Base-by-base conservation (phyloP, 2,113 vertebrate species). In the Etheostoma cragini region DNA sequence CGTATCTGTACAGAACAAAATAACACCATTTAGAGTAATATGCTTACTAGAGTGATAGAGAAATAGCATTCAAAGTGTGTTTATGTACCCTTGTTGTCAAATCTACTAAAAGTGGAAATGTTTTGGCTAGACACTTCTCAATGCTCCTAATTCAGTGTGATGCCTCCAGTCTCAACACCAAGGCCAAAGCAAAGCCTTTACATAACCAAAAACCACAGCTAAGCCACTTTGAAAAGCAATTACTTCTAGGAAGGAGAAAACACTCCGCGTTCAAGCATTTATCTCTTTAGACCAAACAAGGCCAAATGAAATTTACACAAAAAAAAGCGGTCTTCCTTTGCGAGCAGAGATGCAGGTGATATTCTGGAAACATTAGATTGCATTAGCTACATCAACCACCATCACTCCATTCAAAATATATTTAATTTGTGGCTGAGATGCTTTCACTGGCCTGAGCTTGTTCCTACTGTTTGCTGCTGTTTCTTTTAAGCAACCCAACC, bases 171-270 rank as follows among this genome's bases (percentile, higher is more conserved):
- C 17, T 72, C 24, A 49, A 82, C 76, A 53, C 19, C 56, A n/a
- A 80, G 78, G 84, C 78, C 77, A 60, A 73, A 78, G 49, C 21
- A 56, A 78, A 85, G 13, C 81, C 61, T 73, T 90, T 92, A 90
- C 83, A 83, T 97, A 97, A 84, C 95, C 94, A 73, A 95, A 81
- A 78, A 94, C 2, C 95, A 86, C 92, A 1, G 57, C 83, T 74
- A 96, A 95, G 89, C 96, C 1, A 22, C 81, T 88, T 84, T 82
- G 67, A 74, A 69, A 78, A 75, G 21, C 2, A 0, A 69, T 69
- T 54, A 67, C 60, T 74, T 83, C 82, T 22, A 8, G 8, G 63
- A 66, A 80, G 70, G 56, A 49, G 78, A 72, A 73, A 80, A 67
- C 1, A 45, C 26, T 60, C 64, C 24, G 12, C 13, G 19, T 19